Evolutionary conservation across 2,888 invertebrate genomes (phyloP).

Genomic region (Colletes collaris): DNA sequence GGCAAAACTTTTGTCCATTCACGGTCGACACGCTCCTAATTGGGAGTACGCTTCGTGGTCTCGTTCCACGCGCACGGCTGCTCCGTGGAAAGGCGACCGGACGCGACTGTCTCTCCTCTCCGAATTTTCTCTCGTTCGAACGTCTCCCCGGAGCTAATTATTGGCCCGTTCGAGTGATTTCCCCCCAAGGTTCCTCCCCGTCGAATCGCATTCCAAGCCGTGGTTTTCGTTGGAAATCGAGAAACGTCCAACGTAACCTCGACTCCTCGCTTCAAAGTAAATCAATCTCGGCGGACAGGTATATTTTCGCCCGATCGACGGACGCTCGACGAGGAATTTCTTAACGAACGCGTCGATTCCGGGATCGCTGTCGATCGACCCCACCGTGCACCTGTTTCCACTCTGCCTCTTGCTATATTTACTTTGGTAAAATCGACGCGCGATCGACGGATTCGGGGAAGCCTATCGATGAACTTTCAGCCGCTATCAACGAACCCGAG

Average conservation of each 20-base stretch:
- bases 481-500: too few species aligned
- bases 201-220: constrained; percentile 1
- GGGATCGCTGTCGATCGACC: constrained; percentile 20
- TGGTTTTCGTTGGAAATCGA: constrained; percentile 64
- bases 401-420: background rate
- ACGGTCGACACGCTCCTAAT: constrained; percentile 75
- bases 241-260: constrained; percentile 58
- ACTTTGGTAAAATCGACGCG: too few species aligned
- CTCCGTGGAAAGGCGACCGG: constrained; percentile 57
- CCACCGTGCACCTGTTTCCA: constrained; percentile 5
- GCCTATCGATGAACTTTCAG: too few species aligned
- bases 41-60: constrained; percentile 75
- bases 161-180: background rate
- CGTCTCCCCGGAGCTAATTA: constrained; percentile 8
- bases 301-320: constrained; percentile 42
- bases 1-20: constrained; percentile 81
- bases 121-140: constrained; percentile 33
- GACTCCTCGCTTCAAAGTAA: constrained; percentile 62
- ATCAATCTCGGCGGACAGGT: constrained; percentile 62
- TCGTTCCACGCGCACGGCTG: constrained; percentile 71
- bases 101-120: constrained; percentile 46
- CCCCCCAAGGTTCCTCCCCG: background rate
- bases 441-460: too few species aligned
- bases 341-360: constrained; percentile 40
- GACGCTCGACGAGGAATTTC: constrained; percentile 35